These are phyloP conservation scores for Linyphia triangularis DNA, from an alignment of 2,888 invertebrate species.

Conservation along the genomic window DNA sequence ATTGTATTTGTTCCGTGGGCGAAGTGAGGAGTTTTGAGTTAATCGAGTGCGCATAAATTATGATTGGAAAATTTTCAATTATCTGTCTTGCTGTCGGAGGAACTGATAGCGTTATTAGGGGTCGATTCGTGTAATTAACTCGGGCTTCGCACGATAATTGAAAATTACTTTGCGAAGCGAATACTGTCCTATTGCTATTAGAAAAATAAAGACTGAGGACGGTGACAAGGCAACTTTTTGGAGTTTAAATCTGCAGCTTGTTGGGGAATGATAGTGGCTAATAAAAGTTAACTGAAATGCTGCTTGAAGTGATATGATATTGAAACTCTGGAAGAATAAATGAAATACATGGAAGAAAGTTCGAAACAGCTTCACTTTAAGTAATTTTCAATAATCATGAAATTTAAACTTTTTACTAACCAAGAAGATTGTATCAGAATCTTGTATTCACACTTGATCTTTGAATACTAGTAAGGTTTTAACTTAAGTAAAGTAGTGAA, in stretches of 20 bases:
- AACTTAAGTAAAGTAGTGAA: no score
- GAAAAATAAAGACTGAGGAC: background rate
- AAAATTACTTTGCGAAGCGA: constrained; percentile 1
- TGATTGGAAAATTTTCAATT: constrained; percentile 72
- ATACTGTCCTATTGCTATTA: background rate
- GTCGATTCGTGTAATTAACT: constrained; percentile 58
- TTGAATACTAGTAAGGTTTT: no score
- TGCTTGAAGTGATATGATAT: no score
- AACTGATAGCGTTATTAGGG: constrained; percentile 53
- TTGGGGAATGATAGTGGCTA: background rate
- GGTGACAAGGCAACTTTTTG: background rate
- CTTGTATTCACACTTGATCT: no score
- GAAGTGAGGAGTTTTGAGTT: constrained; percentile 58
- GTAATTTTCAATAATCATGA: no score
- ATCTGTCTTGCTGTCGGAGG: constrained; percentile 31
- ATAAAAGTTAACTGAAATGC: no score
- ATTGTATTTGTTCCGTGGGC: constrained; percentile 58
- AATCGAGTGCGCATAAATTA: constrained; percentile 71
- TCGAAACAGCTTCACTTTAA: no score
- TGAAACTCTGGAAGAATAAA: no score
- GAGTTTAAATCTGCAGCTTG: background rate
- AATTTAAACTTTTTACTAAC: no score
- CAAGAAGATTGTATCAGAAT: no score
- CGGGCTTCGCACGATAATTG: constrained; percentile 13
- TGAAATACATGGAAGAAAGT: no score